These are phyloP conservation scores for Pseudochirops corinnae DNA, from an alignment of 2,797 vertebrate species.

Conservation along the genomic window DNA sequence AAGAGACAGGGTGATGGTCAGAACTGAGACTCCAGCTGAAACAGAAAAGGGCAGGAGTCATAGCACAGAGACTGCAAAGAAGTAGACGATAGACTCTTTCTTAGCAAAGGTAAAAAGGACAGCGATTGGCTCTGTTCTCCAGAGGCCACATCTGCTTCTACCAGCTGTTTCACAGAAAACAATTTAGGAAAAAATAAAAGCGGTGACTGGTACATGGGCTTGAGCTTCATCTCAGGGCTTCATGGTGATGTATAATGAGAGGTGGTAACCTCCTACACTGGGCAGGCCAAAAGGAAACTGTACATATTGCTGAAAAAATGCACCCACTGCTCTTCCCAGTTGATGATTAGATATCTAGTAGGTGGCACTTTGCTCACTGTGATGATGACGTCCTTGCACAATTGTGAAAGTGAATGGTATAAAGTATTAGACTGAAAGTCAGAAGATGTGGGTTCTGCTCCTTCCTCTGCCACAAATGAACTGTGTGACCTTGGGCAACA, in stretches of 20 bases:
- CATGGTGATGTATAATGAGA: conserved; percentile 80
- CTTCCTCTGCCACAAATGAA: not conserved
- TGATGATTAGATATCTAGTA: not conserved
- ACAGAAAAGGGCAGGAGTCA: not conserved
- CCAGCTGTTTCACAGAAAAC: conserved; percentile 76
- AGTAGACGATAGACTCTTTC: conserved; percentile 12
- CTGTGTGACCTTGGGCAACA: not conserved
- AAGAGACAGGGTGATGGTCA: not conserved
- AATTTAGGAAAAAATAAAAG: conserved; percentile 76
- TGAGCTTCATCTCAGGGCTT: conserved; percentile 79
- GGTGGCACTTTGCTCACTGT: not conserved
- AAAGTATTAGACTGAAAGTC: not conserved
- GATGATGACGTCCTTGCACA: not conserved
- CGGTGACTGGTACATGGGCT: conserved; percentile 77
- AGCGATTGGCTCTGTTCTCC: conserved; percentile 18
- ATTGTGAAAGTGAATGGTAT: not conserved
- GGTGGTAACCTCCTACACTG: conserved; percentile 77
- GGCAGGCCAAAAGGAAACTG: conserved; percentile 59
- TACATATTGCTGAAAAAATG: conserved; percentile 20
- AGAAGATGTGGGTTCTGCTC: not conserved
- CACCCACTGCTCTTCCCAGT: not conserved
- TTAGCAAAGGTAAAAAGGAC: conserved; percentile 27
- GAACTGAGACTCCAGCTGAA: not conserved
- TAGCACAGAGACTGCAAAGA: not conserved
- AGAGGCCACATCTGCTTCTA: conserved; percentile 67